Evolutionary conservation across 37 sponge, comb jelly and placozoan genomes (phyloP).

Genomic region (Haliclona indistincta): DNA sequence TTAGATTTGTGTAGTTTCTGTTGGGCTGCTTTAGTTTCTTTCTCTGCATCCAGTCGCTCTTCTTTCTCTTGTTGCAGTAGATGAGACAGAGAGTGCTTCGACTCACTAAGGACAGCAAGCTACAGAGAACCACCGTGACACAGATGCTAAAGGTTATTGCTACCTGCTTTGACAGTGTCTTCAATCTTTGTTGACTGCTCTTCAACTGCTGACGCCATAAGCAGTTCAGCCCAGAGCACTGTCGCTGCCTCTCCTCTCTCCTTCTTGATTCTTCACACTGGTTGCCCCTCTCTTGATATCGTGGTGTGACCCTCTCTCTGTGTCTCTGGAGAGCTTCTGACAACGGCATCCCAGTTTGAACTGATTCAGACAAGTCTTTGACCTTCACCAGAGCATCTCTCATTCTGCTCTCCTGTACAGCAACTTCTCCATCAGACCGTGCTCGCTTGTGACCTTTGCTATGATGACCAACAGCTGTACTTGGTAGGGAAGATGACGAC

Average conservation of each 20-base stretch:
- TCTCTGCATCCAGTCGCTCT: background rate
- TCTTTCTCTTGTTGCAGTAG: constrained; percentile 3
- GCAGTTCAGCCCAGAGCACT: background rate
- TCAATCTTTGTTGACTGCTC: constrained; percentile 5
- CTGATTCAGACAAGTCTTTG: background rate
- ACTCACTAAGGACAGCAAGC: background rate
- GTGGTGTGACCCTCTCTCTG: background rate
- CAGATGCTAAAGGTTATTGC: background rate
- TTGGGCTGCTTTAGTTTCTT: background rate
- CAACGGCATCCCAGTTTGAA: no score
- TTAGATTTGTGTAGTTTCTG: constrained; percentile 5
- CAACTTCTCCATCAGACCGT: background rate
- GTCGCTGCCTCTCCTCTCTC: background rate
- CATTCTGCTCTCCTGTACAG: background rate
- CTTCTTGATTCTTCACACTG: background rate
- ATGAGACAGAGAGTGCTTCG: background rate
- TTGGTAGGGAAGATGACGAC: background rate
- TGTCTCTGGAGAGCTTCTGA: background rate
- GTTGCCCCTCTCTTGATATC: background rate
- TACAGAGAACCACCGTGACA: background rate
- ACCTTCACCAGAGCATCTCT: constrained; percentile 7
- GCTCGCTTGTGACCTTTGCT: background rate
- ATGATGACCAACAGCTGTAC: no score
- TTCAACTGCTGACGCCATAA: constrained; percentile 5
- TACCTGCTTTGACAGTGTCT: constrained; percentile 19